Percentiles rank a stretch among this genome's conserved stretches.
Evolutionary conservation across 1,140 invertebrate genomes (phyloP).

Genomic region (Laupala kohalensis): DNA sequence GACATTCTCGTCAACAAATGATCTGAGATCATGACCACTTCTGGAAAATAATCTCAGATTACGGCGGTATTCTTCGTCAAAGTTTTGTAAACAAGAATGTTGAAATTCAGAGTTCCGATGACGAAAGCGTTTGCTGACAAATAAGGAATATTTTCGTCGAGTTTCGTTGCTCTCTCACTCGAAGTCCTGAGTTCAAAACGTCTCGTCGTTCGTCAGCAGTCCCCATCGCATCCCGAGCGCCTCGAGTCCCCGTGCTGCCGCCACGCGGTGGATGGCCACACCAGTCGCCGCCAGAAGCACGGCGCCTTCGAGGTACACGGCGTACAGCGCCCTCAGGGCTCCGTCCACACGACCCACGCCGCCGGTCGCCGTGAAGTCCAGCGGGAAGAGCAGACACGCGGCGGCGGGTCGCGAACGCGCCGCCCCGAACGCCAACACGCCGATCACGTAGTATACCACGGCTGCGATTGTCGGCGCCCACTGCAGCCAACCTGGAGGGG

Average conservation of each 20-base stretch:
- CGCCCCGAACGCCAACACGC: constrained; percentile 44
- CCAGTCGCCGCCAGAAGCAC: constrained; percentile 43
- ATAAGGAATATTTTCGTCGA: no score
- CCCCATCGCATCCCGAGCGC: constrained; percentile 39
- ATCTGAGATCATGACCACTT: no score
- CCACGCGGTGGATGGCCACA: constrained; percentile 40
- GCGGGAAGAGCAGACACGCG: constrained; percentile 46
- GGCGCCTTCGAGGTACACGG: constrained; percentile 50
- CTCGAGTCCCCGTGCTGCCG: constrained; percentile 38
- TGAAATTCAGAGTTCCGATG: no score
- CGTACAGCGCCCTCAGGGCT: constrained; percentile 46
- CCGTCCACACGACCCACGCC: constrained; percentile 43
- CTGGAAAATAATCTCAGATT: no score
- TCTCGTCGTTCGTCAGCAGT: constrained; percentile 31
- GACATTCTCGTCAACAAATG: no score
- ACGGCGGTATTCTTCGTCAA: no score
- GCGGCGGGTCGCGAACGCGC: constrained; percentile 32
- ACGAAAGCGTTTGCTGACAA: no score
- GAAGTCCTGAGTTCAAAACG: no score
- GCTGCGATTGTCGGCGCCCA: constrained; percentile 31
- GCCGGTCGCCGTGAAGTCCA: constrained; percentile 54
- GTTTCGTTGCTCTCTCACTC: no score
- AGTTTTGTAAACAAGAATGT: no score
- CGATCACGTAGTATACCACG: constrained; percentile 40
- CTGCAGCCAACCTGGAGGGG: constrained; percentile 27